Evolutionary conservation across 2,113 vertebrate genomes (phyloP).

Genomic region (Herpailurus yagouaroundi): DNA sequence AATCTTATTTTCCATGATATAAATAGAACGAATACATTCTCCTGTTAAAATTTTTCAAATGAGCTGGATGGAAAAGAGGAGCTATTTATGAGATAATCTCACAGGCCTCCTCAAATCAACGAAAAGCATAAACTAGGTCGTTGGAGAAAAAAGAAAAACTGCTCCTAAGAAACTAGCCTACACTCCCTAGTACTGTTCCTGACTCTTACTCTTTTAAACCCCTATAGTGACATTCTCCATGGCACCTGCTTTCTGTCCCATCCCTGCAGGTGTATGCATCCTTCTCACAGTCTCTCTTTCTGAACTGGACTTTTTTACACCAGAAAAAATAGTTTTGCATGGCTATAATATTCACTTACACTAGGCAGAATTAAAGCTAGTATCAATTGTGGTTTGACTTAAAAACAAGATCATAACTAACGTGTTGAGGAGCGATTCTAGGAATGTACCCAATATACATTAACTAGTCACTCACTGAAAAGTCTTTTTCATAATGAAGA

Average conservation of each 20-base stretch:
- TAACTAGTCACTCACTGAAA: neutral
- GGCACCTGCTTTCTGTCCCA: neutral
- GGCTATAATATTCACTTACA: neutral
- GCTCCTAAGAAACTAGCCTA: neutral
- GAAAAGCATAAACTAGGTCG: neutral
- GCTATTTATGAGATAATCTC: slow-evolving; percentile 30
- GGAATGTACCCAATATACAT: neutral
- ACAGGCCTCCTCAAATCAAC: slow-evolving; percentile 5
- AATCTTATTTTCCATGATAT: slow-evolving; percentile 43
- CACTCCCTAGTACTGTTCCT: neutral
- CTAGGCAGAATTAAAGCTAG: neutral
- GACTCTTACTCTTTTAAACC: neutral
- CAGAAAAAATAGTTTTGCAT: neutral
- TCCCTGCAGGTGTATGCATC: neutral
- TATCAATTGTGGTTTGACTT: slow-evolving; percentile 28
- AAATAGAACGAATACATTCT: neutral
- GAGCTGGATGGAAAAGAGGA: neutral
- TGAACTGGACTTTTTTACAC: neutral
- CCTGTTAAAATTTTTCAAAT: neutral
- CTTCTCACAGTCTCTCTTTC: neutral
- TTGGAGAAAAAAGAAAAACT: neutral
- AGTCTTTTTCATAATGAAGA: slow-evolving; percentile 11
- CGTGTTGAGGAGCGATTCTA: neutral
- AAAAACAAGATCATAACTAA: neutral
- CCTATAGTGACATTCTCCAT: too few species aligned